These are phyloP conservation scores for Nerophis lumbriciformis DNA, from an alignment of 2,113 vertebrate genomes.

Conservation along the genomic window DNA sequence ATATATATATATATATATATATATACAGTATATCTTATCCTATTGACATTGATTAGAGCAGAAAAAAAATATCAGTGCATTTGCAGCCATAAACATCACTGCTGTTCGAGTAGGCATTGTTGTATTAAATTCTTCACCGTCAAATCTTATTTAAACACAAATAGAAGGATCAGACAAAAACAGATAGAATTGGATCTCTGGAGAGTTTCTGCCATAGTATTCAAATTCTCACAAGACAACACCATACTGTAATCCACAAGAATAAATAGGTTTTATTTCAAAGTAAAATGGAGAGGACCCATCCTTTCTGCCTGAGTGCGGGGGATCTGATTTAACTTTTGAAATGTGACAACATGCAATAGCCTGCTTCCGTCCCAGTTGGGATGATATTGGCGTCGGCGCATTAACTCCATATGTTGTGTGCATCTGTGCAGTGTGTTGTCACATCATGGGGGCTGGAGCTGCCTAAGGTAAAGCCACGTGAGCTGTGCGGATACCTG, in stretches of 20 bases:
- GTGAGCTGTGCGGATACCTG: too few species aligned
- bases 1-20: too few species aligned
- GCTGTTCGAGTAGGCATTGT: background rate
- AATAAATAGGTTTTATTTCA: constrained; percentile 85
- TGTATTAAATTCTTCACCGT: background rate
- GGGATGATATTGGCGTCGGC: constrained; percentile 90
- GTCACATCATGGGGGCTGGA: constrained; percentile 67
- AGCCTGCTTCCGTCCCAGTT: constrained; percentile 80
- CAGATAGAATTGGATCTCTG: constrained; percentile 51
- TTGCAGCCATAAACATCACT: too few species aligned
- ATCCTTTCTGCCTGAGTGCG: constrained; percentile 90
- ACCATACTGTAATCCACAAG: constrained; percentile 59
- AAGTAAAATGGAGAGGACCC: constrained; percentile 85
- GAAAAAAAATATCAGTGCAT: too few species aligned
- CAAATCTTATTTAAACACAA: background rate
- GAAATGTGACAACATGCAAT: constrained; percentile 52
- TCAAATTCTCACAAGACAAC: constrained; percentile 42
- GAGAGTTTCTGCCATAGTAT: constrained; percentile 68
- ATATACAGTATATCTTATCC: too few species aligned
- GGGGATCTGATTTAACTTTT: constrained; percentile 91
- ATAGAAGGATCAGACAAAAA: constrained; percentile 32
- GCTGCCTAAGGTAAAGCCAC: background rate
- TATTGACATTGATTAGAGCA: too few species aligned
- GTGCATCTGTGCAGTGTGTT: constrained; percentile 66
- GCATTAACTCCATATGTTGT: constrained; percentile 74